phyloP scores from a whole-genome alignment of 1,140 invertebrate genomes.

The Calephelis virginiensis region DNA sequence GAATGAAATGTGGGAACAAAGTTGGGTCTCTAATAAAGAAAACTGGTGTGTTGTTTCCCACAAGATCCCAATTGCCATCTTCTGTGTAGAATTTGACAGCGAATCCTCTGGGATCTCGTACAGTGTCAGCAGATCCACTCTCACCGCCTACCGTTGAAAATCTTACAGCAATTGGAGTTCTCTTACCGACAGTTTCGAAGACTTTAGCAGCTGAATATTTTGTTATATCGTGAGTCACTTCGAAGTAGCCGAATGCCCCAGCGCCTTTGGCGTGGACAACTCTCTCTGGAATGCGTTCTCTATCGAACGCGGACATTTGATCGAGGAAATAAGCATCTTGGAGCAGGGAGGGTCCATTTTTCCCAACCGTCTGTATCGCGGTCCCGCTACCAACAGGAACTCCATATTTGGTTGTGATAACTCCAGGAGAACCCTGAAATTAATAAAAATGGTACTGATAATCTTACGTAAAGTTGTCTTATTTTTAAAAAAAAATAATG shows the following conservation, averaged over 20 bases:
- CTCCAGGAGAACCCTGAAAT: slow-evolving; percentile 73
- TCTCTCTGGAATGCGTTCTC: slow-evolving; percentile 97
- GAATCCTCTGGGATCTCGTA: slow-evolving; percentile 95
- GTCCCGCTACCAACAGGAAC: slow-evolving; percentile 89
- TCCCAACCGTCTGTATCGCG: slow-evolving; percentile 90
- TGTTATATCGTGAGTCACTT: slow-evolving; percentile 95
- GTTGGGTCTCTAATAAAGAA: slow-evolving; percentile 97
- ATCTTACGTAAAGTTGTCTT: no score
- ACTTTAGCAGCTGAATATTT: slow-evolving; percentile 92
- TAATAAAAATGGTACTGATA: neutral
- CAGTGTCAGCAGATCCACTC: slow-evolving; percentile 93
- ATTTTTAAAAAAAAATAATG: no score
- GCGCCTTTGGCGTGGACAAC: slow-evolving; percentile 99
- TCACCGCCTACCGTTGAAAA: slow-evolving; percentile 87
- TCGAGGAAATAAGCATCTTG: slow-evolving; percentile 95
- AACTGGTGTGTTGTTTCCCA: slow-evolving; percentile 97
- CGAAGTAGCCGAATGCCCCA: slow-evolving; percentile 98
- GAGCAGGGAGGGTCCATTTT: slow-evolving; percentile 91
- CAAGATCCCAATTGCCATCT: slow-evolving; percentile 97
- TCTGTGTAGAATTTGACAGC: slow-evolving; percentile 69
- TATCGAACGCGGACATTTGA: slow-evolving; percentile 95
- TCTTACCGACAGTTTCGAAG: slow-evolving; percentile 92
- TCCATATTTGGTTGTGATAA: slow-evolving; percentile 86
- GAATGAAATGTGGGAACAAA: slow-evolving; percentile 94
- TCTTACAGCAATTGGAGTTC: slow-evolving; percentile 82